These are phyloP conservation scores for Pseudopleuronectes americanus DNA, from an alignment of 2,797 vertebrate genomes.

Conservation along the genomic window DNA sequence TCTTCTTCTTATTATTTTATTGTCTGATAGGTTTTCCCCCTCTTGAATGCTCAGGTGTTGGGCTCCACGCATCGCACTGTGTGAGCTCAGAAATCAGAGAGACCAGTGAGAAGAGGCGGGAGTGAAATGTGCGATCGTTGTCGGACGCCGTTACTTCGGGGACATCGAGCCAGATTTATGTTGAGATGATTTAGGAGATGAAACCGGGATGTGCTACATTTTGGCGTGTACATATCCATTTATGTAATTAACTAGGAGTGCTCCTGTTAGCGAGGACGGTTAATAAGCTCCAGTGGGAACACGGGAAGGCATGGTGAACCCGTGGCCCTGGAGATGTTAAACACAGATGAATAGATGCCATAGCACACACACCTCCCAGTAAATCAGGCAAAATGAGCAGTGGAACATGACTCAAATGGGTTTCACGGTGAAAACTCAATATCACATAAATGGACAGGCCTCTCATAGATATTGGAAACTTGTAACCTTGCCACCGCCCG, in stretches of 20 bases:
- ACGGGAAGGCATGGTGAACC: constrained; percentile 73
- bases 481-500: constrained; percentile 70
- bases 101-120: not conserved
- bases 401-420: constrained; percentile 74
- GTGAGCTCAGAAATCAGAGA: too few species aligned
- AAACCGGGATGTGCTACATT: constrained; percentile 76
- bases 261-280: constrained; percentile 72
- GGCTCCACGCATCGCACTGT: too few species aligned
- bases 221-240: constrained; percentile 76
- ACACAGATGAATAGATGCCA: constrained; percentile 83
- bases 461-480: constrained; percentile 80
- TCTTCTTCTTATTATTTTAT: too few species aligned
- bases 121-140: constrained; percentile 48
- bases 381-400: constrained; percentile 79
- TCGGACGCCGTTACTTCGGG: constrained; percentile 52
- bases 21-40: too few species aligned
- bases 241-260: constrained; percentile 82
- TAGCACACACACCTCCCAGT: constrained; percentile 66
- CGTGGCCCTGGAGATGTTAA: constrained; percentile 81
- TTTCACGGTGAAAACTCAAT: constrained; percentile 74
- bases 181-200: constrained; percentile 76
- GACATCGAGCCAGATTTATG: constrained; percentile 75
- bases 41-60: too few species aligned
- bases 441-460: constrained; percentile 77
- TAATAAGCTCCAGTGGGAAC: constrained; percentile 79